Evolutionary conservation across 1,140 invertebrate genomes (phyloP), one percentile per base, ranked within the genome.

Genomic region (Drosophila parabipectinata): DNA sequence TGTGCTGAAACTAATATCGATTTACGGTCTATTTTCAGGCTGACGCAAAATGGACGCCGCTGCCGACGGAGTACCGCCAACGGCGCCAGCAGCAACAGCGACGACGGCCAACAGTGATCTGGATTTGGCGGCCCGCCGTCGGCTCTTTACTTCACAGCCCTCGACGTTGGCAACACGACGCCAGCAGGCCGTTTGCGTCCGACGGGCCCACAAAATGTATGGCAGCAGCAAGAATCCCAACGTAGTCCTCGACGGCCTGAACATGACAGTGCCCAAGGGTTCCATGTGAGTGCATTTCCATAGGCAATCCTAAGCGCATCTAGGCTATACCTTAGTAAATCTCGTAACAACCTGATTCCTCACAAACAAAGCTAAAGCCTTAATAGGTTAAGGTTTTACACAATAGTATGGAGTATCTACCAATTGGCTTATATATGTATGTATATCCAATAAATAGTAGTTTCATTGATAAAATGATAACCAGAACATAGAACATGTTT

Each of bases 231-330:
- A 95, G 54, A 97, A 96, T 87, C 96, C 96, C n/a, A 96, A 97
- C 74, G 93, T 96, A 34, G 96, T 98, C 7, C 93, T 98, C 15
- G 96, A 96, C 85, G 95, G 96, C 28, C 93, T 98, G 26, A 97
- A 97, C 82, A 97, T 98, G 96, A 97, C 96, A 12, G 97, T 98
- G 12, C 95, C 96, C 45, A 97, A 97, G 91, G 97, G 97, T 55
- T 95, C 96, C 44, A 98, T 98, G 97, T 98, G 93, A 96, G 96
- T 95, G 67, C 28, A 52, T n/a, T 45, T 44, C 26, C 7, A 45
- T 2, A 28, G 15, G 24, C 18, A 9, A 21, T 10, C 18, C 15
- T 1, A 24, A 18, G 10, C 41, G 18, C 44, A 47, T 24, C 8
- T 14, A n/a, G n/a, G 39, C 39, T 14, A 41, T 9, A 8, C 32